phyloP scores from a whole-genome alignment of 2,113 vertebrate species.

The Hypocryptadius cinnamomeus region DNA sequence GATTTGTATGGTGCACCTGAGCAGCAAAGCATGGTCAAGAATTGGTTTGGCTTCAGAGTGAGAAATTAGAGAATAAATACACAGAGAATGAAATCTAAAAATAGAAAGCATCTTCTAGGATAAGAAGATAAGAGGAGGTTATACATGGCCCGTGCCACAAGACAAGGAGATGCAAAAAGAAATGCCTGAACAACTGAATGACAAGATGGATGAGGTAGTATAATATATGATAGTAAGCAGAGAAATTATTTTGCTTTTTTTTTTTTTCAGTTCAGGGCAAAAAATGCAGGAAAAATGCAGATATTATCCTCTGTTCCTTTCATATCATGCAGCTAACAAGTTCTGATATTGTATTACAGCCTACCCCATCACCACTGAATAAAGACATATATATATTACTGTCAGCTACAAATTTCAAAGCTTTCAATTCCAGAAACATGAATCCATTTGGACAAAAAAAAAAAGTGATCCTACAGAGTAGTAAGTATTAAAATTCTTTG shows the following conservation, averaged over 20 bases:
- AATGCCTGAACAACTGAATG: neutral
- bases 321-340: neutral
- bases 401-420: neutral
- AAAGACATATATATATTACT: neutral
- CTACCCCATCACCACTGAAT: neutral
- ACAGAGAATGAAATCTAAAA: neutral
- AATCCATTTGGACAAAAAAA: neutral
- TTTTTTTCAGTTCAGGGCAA: neutral
- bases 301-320: neutral
- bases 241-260: neutral
- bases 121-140: neutral
- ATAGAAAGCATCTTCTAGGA: neutral
- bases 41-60: neutral
- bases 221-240: neutral
- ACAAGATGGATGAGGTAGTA: neutral
- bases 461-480: neutral
- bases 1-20: neutral
- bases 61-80: neutral
- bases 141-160: neutral
- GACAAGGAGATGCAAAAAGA: neutral
- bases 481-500: neutral
- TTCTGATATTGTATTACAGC: neutral
- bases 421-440: neutral
- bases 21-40: neutral
- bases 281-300: neutral